Percentiles rank a stretch among this genome's conserved stretches.
Evolutionary conservation across 1,140 invertebrate species (phyloP).

Genomic region (Homalodisca vitripennis): DNA sequence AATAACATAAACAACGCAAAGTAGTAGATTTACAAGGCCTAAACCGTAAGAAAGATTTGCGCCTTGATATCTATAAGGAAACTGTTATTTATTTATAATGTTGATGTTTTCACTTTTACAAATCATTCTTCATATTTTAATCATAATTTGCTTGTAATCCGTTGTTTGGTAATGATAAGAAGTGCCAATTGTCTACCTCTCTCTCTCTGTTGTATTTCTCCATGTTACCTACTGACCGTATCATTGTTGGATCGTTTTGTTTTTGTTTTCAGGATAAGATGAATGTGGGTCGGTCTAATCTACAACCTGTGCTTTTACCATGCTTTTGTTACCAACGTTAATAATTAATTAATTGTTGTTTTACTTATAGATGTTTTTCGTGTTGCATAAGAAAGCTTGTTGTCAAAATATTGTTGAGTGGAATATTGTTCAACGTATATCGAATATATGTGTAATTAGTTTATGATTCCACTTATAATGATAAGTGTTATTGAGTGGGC

Average conservation of each 20-base stretch:
- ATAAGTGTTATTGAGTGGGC: constrained; percentile 3
- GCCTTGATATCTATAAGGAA: constrained; percentile 11
- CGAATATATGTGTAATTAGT: background rate
- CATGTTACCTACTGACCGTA: background rate
- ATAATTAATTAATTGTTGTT: background rate
- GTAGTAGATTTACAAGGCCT: constrained; percentile 21
- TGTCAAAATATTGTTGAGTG: constrained; percentile 12
- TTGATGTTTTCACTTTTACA: background rate
- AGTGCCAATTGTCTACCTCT: constrained; percentile 30
- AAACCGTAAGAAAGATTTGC: constrained; percentile 2
- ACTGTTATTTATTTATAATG: constrained; percentile 17
- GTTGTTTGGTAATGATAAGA: background rate
- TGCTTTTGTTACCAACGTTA: constrained; percentile 25
- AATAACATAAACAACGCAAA: constrained; percentile 19
- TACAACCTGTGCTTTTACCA: constrained; percentile 4
- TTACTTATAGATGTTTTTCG: constrained; percentile 13
- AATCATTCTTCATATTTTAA: background rate
- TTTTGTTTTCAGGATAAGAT: constrained; percentile 13
- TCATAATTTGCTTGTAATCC: background rate
- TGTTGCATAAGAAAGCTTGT: background rate
- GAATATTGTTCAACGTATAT: constrained; percentile 20
- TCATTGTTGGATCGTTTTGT: constrained; percentile 11
- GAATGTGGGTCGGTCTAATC: constrained; percentile 7
- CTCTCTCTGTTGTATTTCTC: constrained; percentile 18
- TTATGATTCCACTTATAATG: background rate